Conservation (phyloP, 35 echinoderm and acorn worm genomes). For the Patiria miniata region DNA sequence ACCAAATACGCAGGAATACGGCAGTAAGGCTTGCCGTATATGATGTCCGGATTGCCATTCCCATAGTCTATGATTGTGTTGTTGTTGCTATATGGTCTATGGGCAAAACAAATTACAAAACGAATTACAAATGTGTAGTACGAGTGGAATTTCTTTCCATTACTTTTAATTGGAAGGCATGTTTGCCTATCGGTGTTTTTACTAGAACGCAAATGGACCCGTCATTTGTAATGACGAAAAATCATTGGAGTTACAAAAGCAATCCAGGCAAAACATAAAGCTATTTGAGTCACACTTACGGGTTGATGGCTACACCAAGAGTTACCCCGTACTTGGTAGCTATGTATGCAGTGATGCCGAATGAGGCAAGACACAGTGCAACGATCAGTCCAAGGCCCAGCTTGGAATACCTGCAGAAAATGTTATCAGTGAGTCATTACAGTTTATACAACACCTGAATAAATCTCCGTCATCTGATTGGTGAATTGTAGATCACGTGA, state of each 20-base stretch:
- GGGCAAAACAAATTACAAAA: background rate
- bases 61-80: background rate
- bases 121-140: background rate
- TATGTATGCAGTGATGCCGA: conserved; percentile 13
- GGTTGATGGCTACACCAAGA: background rate
- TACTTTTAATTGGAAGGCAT: background rate
- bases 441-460: no score
- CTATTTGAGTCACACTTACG: no score
- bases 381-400: conserved; percentile 16
- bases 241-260: no score
- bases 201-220: background rate
- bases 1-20: conserved; percentile 57
- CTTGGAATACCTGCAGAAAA: conserved; percentile 16
- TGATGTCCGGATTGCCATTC: background rate
- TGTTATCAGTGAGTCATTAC: background rate
- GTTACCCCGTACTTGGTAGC: conserved; percentile 36
- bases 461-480: no score
- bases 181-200: background rate
- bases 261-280: no score
- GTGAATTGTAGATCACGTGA: no score
- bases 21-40: conserved; percentile 54
- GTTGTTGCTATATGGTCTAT: conserved; percentile 11
- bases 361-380: background rate
- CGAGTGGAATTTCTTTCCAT: background rate
- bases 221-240: background rate